Percentiles rank a stretch among this genome's conserved stretches.
These are phyloP conservation scores for Ditylenchus dipsaci DNA, from an alignment of 1,140 invertebrate genomes.

Conservation along the genomic window DNA sequence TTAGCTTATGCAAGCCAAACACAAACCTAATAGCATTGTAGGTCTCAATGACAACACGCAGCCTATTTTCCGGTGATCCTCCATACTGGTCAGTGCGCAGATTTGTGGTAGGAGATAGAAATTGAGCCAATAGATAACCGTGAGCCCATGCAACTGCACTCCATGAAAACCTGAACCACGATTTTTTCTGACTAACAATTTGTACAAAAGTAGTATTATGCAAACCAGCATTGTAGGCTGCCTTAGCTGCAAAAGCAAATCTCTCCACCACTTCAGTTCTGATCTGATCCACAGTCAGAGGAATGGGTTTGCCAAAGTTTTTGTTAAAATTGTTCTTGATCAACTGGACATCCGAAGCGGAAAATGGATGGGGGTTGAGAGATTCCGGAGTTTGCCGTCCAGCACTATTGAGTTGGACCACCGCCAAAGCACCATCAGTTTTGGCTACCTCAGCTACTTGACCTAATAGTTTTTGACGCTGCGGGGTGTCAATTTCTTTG, in stretches of 20 bases:
- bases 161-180: constrained; percentile 44
- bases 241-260: not conserved
- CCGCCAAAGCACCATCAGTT: constrained; percentile 22
- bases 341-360: constrained; percentile 32
- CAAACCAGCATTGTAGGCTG: not conserved
- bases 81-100: constrained; percentile 51
- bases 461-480: not conserved
- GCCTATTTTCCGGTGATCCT: constrained; percentile 41
- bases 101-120: constrained; percentile 50
- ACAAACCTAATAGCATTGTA: too few species aligned
- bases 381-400: constrained; percentile 33
- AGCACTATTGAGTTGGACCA: constrained; percentile 33
- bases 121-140: constrained; percentile 53
- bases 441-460: constrained; percentile 18
- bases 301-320: not conserved
- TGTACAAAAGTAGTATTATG: too few species aligned
- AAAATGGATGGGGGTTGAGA: constrained; percentile 33
- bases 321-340: not conserved
- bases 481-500: constrained; percentile 1
- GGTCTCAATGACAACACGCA: constrained; percentile 37
- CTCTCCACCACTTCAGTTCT: not conserved
- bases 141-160: constrained; percentile 51
- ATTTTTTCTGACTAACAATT: too few species aligned
- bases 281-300: not conserved
- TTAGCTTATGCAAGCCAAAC: too few species aligned